These are phyloP conservation scores for Lynx canadensis DNA, from an alignment of 2,113 vertebrate species.

Conservation along the genomic window DNA sequence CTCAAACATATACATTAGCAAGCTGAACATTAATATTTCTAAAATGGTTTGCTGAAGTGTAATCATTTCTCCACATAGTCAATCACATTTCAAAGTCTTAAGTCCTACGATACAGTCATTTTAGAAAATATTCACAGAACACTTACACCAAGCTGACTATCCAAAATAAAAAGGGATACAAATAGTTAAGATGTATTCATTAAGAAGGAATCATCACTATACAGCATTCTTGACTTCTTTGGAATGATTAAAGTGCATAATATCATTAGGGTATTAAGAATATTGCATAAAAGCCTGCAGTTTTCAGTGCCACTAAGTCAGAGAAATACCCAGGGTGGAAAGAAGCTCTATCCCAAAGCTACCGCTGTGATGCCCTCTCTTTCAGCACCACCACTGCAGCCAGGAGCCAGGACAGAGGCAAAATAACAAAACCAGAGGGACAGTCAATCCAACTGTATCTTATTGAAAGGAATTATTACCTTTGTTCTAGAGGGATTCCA, in stretches of 20 bases:
- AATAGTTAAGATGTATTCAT: conserved; percentile 49
- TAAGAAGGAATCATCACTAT: conserved; percentile 50
- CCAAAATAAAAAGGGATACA: conserved; percentile 47
- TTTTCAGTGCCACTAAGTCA: conserved; percentile 48
- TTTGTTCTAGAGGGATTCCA: background rate
- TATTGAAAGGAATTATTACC: conserved; percentile 30
- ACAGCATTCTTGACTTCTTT: conserved; percentile 66
- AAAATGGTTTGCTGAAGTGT: conserved; percentile 56
- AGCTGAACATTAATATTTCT: conserved; percentile 57
- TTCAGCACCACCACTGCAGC: background rate
- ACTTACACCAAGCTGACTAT: conserved; percentile 14
- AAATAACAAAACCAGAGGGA: conserved; percentile 43
- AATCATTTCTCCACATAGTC: conserved; percentile 44
- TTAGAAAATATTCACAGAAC: conserved; percentile 57
- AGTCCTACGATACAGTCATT: conserved; percentile 18
- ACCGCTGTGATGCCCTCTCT: conserved; percentile 3
- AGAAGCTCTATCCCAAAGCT: background rate
- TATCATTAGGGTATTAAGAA: conserved; percentile 60
- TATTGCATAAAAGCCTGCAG: conserved; percentile 57
- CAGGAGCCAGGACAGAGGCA: background rate
- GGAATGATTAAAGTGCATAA: conserved; percentile 77
- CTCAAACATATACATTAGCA: conserved; percentile 48
- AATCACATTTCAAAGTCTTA: conserved; percentile 60
- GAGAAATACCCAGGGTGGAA: conserved; percentile 3
- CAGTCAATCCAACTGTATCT: background rate